Evolutionary conservation across 1,140 invertebrate genomes (phyloP), one percentile per base, ranked within the genome.

Genomic region (Anastrepha ludens): DNA sequence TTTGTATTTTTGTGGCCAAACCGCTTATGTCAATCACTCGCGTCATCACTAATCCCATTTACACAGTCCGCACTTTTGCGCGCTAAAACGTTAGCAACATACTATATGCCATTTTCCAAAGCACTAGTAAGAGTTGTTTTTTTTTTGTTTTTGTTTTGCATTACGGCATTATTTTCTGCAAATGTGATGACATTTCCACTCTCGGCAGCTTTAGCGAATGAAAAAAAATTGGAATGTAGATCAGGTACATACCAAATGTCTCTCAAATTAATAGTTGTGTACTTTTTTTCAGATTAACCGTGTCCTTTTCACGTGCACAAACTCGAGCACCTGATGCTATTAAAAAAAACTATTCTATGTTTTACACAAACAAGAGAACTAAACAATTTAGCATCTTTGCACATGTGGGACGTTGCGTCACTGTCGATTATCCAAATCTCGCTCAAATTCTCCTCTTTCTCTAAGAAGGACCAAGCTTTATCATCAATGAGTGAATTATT

Each of bases 161-260:
- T 55, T 55, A 55, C 3, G 50, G 50, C 2, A 55, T 55, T 55
- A 55, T 55, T 55, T 11, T 55, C 11, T 55, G 50, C 50, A 55
- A 55, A 55, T 11, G 50, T 55, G 50, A 55, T 55, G 50, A 55
- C 50, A 55, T 55, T 55, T 55, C 50, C 50, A 55, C 50, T 55
- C 50, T 55, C 50, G 0, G 50, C 50, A 55, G 50, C 50, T 55
- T 55, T 55, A 55, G 6, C 50, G 50, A 55, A 8, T 6, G 50
- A 55, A 55, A 55, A n/a, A 55, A 55, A 55, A 55, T 55, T 55
- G 6, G 81, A 86, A 60, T 88, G 62, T 59, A 86, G 47, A 20
- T 88, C 41, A 13, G 87, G 87, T 20, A 88, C 87, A 67, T 58
- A 85, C 44, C 59, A 85, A 15, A 88, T 78, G 39, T 88, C 78